These are phyloP conservation scores for Phocoena phocoena DNA, from an alignment of 2,113 vertebrate genomes.

Conservation along the genomic window DNA sequence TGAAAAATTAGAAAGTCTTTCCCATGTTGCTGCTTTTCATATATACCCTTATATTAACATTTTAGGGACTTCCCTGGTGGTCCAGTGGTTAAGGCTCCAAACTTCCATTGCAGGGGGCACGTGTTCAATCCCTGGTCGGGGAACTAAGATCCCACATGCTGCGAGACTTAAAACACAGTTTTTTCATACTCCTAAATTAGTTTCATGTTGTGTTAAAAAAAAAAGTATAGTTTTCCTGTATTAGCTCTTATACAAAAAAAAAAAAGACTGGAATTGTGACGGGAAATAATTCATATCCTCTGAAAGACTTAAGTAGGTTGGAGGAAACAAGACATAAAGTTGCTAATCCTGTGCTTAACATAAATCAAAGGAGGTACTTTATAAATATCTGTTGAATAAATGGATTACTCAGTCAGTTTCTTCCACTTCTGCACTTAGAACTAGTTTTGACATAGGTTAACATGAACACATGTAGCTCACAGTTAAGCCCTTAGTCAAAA, in stretches of 20 bases:
- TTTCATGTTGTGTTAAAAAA: not conserved
- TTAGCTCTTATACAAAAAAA: conserved; percentile 26
- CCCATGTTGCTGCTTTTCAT: not conserved
- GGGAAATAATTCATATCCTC: conserved; percentile 59
- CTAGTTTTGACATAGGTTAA: not conserved
- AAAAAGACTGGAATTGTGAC: conserved; percentile 46
- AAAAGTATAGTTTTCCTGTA: not conserved
- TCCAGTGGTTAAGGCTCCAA: no score
- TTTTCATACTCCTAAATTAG: conserved; percentile 20
- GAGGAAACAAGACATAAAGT: not conserved
- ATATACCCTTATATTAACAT: not conserved
- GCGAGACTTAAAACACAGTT: not conserved
- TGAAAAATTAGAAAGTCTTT: not conserved
- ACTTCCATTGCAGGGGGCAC: no score
- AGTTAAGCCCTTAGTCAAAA: not conserved
- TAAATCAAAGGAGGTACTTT: conserved; percentile 24
- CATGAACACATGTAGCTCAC: not conserved
- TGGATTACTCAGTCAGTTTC: not conserved
- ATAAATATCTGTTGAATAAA: not conserved
- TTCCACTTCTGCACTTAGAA: not conserved
- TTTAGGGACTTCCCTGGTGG: not conserved
- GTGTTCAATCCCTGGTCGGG: no score
- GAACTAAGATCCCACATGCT: no score
- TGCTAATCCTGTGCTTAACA: not conserved
- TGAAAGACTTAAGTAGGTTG: conserved; percentile 6